Evolutionary conservation across 2,888 invertebrate genomes (phyloP).

Genomic region (Augochlorella aurata): DNA sequence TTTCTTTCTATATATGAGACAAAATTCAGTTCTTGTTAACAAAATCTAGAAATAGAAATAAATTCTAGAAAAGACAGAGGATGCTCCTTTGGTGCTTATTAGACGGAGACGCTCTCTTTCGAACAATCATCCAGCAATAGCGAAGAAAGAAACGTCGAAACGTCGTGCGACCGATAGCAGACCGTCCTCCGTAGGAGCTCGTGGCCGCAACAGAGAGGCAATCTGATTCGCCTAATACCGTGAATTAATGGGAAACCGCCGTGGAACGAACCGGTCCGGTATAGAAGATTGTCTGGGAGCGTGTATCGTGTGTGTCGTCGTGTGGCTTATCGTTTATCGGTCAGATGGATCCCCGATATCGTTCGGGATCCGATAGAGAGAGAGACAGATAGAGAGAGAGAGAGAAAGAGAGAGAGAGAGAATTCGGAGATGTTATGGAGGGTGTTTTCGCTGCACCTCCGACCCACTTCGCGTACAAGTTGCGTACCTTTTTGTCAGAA

Average conservation of each 20-base stretch:
- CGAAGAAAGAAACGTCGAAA: too few species aligned
- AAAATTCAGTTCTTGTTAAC: too few species aligned
- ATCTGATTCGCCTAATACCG: neutral
- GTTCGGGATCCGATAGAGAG: constrained; percentile 7
- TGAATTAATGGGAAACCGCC: neutral
- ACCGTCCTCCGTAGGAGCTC: too few species aligned
- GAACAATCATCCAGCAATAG: too few species aligned
- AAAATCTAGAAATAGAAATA: too few species aligned
- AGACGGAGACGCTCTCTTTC: too few species aligned
- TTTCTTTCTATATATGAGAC: too few species aligned
- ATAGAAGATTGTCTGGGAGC: neutral
- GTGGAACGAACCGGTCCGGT: constrained; percentile 20
- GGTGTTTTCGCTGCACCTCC: constrained; percentile 69
- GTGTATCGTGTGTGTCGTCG: constrained; percentile 37
- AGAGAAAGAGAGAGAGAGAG: constrained; percentile 13
- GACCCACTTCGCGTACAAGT: constrained; percentile 71
- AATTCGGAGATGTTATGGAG: constrained; percentile 45
- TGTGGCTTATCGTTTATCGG: constrained; percentile 28
- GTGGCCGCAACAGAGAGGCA: neutral
- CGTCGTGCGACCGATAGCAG: too few species aligned
- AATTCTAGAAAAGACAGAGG: too few species aligned
- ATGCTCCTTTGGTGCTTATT: too few species aligned
- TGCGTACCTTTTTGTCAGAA: constrained; percentile 51
- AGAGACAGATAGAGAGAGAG: too few species aligned
- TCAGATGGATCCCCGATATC: constrained; percentile 35